A percentile compares a stretch with the other conserved stretches of the same genome.
Conservation (phyloP, 2,797 vertebrate species). For the Crenuchus spilurus region DNA sequence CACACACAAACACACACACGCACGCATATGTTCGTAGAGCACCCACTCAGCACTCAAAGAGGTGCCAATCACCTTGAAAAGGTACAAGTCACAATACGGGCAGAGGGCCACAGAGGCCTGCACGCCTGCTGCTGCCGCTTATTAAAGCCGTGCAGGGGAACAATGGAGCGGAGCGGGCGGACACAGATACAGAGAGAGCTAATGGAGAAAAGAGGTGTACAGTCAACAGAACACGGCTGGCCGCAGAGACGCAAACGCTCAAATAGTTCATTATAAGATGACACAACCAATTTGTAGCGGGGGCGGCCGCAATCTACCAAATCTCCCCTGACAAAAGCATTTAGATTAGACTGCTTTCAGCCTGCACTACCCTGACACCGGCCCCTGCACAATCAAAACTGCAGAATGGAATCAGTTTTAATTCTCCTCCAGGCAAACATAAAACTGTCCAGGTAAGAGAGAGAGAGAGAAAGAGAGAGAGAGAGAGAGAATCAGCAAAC, state of each 20-base stretch:
- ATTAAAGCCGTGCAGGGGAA: constrained; percentile 45
- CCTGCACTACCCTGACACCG: constrained; percentile 75
- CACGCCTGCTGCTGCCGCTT: constrained; percentile 40
- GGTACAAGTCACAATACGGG: constrained; percentile 22
- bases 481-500: constrained; percentile 62
- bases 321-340: constrained; percentile 85
- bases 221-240: constrained; percentile 79
- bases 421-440: constrained; percentile 84
- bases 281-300: constrained; percentile 85
- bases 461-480: constrained; percentile 51
- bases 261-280: constrained; percentile 85
- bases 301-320: constrained; percentile 81
- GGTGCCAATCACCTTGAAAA: constrained; percentile 48
- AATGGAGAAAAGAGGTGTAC: constrained; percentile 71
- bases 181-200: constrained; percentile 62
- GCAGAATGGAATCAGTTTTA: constrained; percentile 80
- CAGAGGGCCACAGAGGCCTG: not conserved
- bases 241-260: constrained; percentile 81
- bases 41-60: constrained; percentile 23
- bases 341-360: constrained; percentile 80
- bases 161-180: constrained; percentile 47
- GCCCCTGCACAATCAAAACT: constrained; percentile 69
- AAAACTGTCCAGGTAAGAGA: constrained; percentile 81
- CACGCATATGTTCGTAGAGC: constrained; percentile 14
- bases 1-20: constrained; percentile 16